phyloP scores from a whole-genome alignment of 2,797 vertebrate genomes.

The Momotus momota region DNA sequence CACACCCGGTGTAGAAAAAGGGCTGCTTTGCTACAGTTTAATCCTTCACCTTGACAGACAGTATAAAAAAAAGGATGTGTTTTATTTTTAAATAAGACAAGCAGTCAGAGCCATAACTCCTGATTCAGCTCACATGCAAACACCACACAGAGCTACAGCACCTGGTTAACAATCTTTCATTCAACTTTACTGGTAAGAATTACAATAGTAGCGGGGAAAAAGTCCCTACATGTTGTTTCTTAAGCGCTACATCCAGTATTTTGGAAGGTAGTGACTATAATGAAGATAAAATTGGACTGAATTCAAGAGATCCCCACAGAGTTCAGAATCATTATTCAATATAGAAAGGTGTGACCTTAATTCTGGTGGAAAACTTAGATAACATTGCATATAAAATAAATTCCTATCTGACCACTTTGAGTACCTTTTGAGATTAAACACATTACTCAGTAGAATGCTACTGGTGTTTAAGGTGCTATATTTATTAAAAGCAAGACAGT shows the following conservation, averaged over 20 bases:
- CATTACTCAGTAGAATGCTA: background rate
- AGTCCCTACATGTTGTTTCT: background rate
- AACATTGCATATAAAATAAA: too few species aligned
- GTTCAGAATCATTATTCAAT: background rate
- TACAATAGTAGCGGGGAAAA: accelerated
- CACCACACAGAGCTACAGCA: accelerated
- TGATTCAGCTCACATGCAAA: background rate
- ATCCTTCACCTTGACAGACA: background rate
- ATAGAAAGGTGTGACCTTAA: background rate
- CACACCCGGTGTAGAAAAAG: background rate
- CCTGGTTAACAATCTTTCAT: background rate
- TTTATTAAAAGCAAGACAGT: background rate
- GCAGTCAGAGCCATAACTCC: background rate
- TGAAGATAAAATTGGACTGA: background rate
- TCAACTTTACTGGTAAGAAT: background rate
- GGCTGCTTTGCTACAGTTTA: background rate
- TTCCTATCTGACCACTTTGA: background rate
- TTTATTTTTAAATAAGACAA: background rate
- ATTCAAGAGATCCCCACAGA: background rate
- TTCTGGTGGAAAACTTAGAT: background rate
- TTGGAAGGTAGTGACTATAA: background rate
- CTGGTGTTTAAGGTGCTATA: background rate
- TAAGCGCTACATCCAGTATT: background rate
- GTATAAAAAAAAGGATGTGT: background rate
- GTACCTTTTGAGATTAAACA: background rate